Evolutionary conservation across 2,797 vertebrate species (phyloP).

Genomic region (Zalophus californianus): DNA sequence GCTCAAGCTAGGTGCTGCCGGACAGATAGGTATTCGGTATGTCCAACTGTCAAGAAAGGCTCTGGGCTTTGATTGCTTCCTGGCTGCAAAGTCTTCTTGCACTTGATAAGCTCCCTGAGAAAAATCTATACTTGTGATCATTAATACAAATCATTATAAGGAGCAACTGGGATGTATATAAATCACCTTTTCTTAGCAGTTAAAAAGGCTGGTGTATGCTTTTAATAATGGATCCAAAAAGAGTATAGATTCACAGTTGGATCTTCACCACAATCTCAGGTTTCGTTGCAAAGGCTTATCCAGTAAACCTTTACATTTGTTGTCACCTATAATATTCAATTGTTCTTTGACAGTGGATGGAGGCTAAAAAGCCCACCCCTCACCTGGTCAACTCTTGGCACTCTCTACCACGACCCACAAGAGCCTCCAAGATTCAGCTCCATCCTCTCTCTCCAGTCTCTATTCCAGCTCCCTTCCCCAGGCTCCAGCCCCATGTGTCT

Average conservation of each 20-base stretch:
- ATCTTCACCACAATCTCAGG: not conserved
- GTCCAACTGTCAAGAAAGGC: not conserved
- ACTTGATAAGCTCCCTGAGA: slow-evolving; percentile 1
- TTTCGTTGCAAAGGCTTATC: not conserved
- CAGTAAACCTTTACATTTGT: not conserved
- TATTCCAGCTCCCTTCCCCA: not conserved
- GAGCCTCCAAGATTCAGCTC: not conserved
- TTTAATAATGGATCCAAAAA: not conserved
- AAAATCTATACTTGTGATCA: slow-evolving; percentile 58
- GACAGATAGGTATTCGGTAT: not conserved
- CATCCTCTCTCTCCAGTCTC: not conserved
- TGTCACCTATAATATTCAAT: too few relatives aligned
- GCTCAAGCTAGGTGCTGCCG: not conserved
- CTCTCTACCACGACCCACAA: accelerated
- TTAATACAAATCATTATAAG: slow-evolving; percentile 66
- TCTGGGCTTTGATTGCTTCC: slow-evolving; percentile 6
- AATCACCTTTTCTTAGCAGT: slow-evolving; percentile 71
- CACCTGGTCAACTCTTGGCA: accelerated
- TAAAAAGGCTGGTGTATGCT: not conserved
- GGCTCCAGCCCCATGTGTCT: not conserved
- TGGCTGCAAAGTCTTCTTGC: not conserved
- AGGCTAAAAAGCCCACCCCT: not conserved
- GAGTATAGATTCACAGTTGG: not conserved
- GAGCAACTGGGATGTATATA: slow-evolving; percentile 56
- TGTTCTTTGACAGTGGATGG: not conserved